These are phyloP conservation scores for Dicrostonyx torquatus DNA, from an alignment of 2,797 vertebrate species.

Conservation along the genomic window DNA sequence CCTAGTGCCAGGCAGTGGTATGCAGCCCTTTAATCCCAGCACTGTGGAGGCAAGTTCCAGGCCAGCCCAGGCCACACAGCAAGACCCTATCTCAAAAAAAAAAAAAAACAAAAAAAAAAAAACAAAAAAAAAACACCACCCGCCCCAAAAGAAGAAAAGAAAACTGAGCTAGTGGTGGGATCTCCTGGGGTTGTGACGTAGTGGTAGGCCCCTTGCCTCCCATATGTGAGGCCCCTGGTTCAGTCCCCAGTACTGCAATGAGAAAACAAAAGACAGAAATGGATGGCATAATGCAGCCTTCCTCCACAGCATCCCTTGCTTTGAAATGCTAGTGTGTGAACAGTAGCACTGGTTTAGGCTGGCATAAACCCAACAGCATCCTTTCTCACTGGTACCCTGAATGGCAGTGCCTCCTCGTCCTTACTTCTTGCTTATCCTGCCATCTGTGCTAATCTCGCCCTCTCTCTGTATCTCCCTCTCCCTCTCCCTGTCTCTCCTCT, in stretches of 20 bases:
- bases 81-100: background rate
- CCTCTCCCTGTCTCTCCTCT: slow-evolving; percentile 58
- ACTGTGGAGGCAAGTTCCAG: background rate
- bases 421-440: background rate
- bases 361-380: background rate
- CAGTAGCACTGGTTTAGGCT: background rate
- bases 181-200: rapidly evolving
- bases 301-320: background rate
- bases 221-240: background rate
- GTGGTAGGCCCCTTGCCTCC: background rate
- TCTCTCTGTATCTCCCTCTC: background rate
- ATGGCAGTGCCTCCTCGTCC: rapidly evolving
- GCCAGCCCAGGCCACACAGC: background rate
- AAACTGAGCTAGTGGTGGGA: rapidly evolving
- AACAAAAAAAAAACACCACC: background rate
- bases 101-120: too few species aligned
- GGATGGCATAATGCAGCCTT: background rate
- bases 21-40: background rate
- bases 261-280: background rate
- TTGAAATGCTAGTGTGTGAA: rapidly evolving
- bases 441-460: background rate
- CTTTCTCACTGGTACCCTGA: rapidly evolving
- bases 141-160: background rate
- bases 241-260: background rate
- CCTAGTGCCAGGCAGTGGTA: background rate